These are phyloP conservation scores for Margaritifera margaritifera DNA, from an alignment of 2,888 invertebrate species.

Conservation along the genomic window DNA sequence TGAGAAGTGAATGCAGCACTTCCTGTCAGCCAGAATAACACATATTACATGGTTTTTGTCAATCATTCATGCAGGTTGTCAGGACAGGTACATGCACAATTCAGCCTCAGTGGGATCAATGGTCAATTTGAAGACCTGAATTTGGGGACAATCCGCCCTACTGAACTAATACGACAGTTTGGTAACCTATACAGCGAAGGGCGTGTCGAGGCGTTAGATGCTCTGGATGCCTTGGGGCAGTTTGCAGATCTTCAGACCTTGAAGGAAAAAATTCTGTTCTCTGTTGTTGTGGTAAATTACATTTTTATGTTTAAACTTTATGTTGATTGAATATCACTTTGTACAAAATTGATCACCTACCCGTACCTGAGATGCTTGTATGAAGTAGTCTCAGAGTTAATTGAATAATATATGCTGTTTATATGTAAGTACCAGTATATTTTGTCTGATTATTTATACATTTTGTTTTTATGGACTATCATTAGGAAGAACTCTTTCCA, in stretches of 20 bases:
- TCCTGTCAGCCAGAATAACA: too few species aligned
- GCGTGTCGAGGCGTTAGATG: slow-evolving; percentile 88
- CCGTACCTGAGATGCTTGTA: too few species aligned
- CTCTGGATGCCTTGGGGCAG: slow-evolving; percentile 86
- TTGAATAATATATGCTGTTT: not conserved
- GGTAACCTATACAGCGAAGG: slow-evolving; percentile 89
- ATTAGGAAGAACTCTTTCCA: too few species aligned
- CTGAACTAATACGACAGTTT: slow-evolving; percentile 83
- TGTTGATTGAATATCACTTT: not conserved
- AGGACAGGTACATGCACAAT: slow-evolving; percentile 61
- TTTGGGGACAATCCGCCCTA: slow-evolving; percentile 67
- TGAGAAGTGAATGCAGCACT: too few species aligned
- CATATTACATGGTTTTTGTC: not conserved
- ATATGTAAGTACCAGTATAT: not conserved
- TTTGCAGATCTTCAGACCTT: slow-evolving; percentile 89
- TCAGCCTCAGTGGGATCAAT: slow-evolving; percentile 45
- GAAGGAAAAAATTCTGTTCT: slow-evolving; percentile 95
- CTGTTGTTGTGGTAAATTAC: slow-evolving; percentile 90
- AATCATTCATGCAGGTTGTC: slow-evolving; percentile 56
- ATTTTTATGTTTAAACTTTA: too few species aligned
- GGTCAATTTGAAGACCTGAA: slow-evolving; percentile 69
- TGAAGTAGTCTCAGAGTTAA: too few species aligned
- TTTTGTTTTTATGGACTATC: too few species aligned
- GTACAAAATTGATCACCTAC: not conserved
- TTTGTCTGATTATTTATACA: not conserved